These are phyloP conservation scores for Amphimedon queenslandica DNA, from an alignment of 37 sponge, comb jelly and placozoan species.

Conservation along the genomic window DNA sequence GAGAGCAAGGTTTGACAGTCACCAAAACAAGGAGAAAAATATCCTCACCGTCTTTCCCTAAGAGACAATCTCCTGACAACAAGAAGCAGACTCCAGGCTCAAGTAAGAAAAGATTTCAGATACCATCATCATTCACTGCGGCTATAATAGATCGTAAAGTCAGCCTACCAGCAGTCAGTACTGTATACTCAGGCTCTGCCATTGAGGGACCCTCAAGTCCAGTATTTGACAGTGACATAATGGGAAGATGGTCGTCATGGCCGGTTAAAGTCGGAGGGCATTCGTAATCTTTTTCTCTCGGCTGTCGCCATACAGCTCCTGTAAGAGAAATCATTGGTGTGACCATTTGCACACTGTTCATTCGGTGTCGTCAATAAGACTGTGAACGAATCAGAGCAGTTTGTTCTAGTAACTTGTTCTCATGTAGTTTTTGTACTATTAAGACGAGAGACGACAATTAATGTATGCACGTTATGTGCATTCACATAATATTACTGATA, in stretches of 20 bases:
- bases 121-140: neutral
- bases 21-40: neutral
- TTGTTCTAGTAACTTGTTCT: too few species aligned
- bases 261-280: conserved; percentile 35
- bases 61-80: neutral
- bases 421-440: too few species aligned
- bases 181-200: neutral
- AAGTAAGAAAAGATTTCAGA: neutral
- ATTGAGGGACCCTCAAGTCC: neutral
- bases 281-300: too few species aligned
- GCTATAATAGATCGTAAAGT: neutral
- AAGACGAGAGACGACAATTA: too few species aligned
- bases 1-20: neutral
- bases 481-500: too few species aligned
- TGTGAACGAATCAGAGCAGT: too few species aligned
- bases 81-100: neutral
- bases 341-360: too few species aligned
- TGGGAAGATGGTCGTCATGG: conserved; percentile 62
- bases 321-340: too few species aligned
- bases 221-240: conserved; percentile 6
- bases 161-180: conserved; percentile 5
- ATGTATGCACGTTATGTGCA: too few species aligned
- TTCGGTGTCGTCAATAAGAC: too few species aligned
- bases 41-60: neutral
- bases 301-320: too few species aligned